A percentile compares a stretch with the other conserved stretches of the same genome.
phyloP scores from a whole-genome alignment of 1,140 invertebrate species.

The Cotesia chilonis region DNA sequence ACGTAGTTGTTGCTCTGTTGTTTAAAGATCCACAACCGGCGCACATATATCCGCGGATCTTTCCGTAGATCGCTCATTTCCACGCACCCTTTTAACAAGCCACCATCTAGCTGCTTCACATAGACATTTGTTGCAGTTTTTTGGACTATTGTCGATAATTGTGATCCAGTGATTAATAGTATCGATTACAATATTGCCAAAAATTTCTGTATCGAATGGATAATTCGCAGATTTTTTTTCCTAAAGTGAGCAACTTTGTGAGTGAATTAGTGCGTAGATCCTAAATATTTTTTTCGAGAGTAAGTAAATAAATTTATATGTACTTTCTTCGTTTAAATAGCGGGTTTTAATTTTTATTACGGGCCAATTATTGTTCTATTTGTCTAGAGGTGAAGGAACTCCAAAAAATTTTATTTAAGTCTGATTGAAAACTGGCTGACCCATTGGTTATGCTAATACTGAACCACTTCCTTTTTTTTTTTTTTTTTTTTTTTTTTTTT shows the following conservation, averaged over 20 bases:
- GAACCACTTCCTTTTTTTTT: background rate
- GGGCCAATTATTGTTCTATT: background rate
- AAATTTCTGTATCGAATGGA: too few relatives aligned
- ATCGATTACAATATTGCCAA: too few relatives aligned
- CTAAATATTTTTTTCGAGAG: too few relatives aligned
- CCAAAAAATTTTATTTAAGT: background rate
- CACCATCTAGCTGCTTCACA: background rate
- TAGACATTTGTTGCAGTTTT: too few relatives aligned
- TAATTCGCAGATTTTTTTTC: too few relatives aligned
- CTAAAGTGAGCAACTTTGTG: too few relatives aligned
- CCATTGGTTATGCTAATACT: constrained; percentile 2
- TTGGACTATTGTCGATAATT: too few relatives aligned
- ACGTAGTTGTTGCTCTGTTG: background rate
- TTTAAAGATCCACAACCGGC: constrained; percentile 9
- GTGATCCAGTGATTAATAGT: too few relatives aligned
- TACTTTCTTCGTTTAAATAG: background rate
- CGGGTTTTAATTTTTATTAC: background rate
- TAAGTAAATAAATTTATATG: too few relatives aligned
- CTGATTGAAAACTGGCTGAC: constrained; percentile 5
- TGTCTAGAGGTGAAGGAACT: constrained; percentile 7
- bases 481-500: background rate
- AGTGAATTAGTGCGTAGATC: too few relatives aligned
- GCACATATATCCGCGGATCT: constrained; percentile 27
- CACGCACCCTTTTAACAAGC: constrained; percentile 22
- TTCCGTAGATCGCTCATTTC: constrained; percentile 31